Evolutionary conservation across 1,140 invertebrate genomes (phyloP), one percentile per base, ranked within the genome.

Genomic region (Arion vulgaris): DNA sequence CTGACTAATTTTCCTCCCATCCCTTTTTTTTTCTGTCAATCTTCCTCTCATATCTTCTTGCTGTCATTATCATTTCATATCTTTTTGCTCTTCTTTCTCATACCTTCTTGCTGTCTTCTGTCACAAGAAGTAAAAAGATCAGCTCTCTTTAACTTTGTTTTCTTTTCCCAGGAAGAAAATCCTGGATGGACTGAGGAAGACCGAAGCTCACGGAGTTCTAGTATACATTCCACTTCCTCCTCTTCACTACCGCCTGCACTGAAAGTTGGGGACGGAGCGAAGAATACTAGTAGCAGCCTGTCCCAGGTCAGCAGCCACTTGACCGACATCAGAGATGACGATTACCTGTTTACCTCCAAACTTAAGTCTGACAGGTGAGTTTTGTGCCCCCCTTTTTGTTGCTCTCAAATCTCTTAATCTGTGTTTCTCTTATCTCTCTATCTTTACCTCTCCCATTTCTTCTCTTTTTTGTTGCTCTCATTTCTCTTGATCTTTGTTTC

Each of bases 231-330:
- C 32, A 84, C 45, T 57, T 76, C 36, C 28, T 89, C 88, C 32
- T 83, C 45, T 62, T 73, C 36, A 86, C 85, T 9, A 45, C 80
- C 36, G 69, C 17, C 53, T n/a, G 11, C 53, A 34, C 5, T 77
- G 84, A 74, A 76, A 51, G 39, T 62, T 13, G 73, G 69, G 32
- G 75, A 83, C 51, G 77, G 77, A 9, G 32, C 66, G 45, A 62
- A 83, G 45, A 57, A 69, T n/a, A 57, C 78, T 11, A 80, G 82
- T n/a, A 84, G 79, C 19, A 88, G 86, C 77, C 77, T 86, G 0
- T 84, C 87, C 13, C n/a, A 45, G 26, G 87, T 87, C 51, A 87
- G 83, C 80, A 89, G 88, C 80, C 75, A 89, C 76, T 89, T 89
- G 85, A 86, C 85, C 72, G 89, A 90, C 78, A 88, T 89, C 41